Evolutionary conservation across 2,113 vertebrate species (phyloP).

Genomic region (Stegostoma tigrinum): DNA sequence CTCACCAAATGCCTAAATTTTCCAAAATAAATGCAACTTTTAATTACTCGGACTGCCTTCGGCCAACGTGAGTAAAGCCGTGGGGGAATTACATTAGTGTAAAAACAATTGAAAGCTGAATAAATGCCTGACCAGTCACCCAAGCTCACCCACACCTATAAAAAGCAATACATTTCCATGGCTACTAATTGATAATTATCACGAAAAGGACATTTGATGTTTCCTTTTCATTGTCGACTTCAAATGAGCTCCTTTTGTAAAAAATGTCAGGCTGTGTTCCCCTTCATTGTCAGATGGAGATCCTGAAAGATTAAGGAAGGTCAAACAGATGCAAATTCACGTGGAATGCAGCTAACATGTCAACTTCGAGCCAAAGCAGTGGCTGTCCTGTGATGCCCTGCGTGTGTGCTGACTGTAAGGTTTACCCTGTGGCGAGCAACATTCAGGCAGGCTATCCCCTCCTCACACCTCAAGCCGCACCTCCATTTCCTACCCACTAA

Average conservation of each 20-base stretch:
- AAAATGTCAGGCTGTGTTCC: neutral
- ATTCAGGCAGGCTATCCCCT: too few relatives aligned
- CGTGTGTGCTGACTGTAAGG: neutral
- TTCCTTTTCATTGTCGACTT: conserved; percentile 6
- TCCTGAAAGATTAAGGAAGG: neutral
- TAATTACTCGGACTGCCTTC: neutral
- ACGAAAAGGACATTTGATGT: neutral
- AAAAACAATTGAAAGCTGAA: neutral
- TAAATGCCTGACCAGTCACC: neutral
- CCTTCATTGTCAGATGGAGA: neutral
- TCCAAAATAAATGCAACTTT: neutral
- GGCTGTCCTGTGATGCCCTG: neutral
- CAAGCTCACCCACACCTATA: neutral
- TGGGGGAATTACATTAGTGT: neutral
- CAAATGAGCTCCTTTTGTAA: neutral
- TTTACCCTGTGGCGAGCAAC: too few relatives aligned
- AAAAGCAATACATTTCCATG: neutral
- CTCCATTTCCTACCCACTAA: too few relatives aligned
- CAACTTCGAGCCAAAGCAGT: neutral
- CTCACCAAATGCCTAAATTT: neutral
- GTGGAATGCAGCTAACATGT: neutral
- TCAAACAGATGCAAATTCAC: neutral
- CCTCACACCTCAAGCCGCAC: too few relatives aligned
- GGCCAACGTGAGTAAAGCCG: neutral
- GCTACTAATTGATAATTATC: neutral